Conservation (phyloP, 2,113 vertebrate species). For the Sceloporus tristichus region DNA sequence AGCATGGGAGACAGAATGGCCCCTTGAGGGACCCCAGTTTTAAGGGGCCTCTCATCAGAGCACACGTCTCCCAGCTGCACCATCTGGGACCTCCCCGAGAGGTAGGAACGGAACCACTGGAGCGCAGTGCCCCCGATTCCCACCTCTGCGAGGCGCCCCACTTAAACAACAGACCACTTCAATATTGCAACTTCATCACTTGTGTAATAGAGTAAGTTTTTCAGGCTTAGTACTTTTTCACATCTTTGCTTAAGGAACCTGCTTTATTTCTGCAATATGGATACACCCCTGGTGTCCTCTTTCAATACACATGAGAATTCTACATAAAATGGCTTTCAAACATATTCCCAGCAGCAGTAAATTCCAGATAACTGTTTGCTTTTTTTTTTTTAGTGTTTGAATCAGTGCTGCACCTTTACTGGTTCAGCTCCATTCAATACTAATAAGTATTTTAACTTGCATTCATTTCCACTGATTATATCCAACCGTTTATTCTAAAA, state of each 20-base stretch:
- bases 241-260: neutral
- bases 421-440: neutral
- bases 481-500: neutral
- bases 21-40: too few species aligned
- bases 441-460: constrained; percentile 14
- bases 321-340: neutral
- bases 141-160: too few species aligned
- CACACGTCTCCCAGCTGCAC: too few species aligned
- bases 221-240: fast-evolving
- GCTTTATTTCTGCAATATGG: too few species aligned
- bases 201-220: neutral
- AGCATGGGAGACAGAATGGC: too few species aligned
- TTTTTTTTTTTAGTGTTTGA: neutral
- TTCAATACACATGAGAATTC: neutral
- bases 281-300: neutral
- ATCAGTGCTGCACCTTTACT: neutral
- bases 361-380: neutral
- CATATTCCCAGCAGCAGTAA: neutral
- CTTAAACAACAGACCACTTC: fast-evolving
- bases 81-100: too few species aligned
- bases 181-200: neutral
- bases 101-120: too few species aligned
- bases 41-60: too few species aligned
- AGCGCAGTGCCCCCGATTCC: too few species aligned
- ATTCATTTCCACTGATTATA: neutral